These are phyloP conservation scores for Schizotus pectinicornis DNA, from an alignment of 2,888 invertebrate species.

Conservation along the genomic window DNA sequence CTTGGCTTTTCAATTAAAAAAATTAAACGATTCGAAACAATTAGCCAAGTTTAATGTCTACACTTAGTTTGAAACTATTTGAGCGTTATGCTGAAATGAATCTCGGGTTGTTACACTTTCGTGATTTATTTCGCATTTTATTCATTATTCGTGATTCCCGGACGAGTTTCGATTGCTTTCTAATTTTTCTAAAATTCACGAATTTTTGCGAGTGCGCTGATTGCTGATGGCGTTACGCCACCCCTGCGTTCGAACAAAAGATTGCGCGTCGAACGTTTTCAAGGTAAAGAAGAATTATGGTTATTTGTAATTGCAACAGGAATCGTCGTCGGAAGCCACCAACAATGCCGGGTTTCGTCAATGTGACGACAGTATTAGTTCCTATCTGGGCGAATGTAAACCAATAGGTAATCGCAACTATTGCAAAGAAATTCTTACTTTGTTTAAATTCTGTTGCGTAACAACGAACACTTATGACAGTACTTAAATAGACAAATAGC, in stretches of 20 bases:
- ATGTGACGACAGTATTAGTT: constrained; percentile 3
- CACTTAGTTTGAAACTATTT: background rate
- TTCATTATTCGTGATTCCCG: constrained; percentile 27
- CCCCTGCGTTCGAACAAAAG: constrained; percentile 7
- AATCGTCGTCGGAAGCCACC: constrained; percentile 2
- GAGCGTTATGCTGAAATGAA: constrained; percentile 20
- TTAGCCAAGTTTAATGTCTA: too few relatives aligned
- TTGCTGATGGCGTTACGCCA: background rate
- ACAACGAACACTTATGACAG: too few relatives aligned
- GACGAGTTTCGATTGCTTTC: constrained; percentile 29
- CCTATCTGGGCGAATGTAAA: too few relatives aligned
- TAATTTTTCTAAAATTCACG: constrained; percentile 17
- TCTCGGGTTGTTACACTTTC: constrained; percentile 32
- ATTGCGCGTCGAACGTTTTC: constrained; percentile 1
- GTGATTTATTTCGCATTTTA: constrained; percentile 34
- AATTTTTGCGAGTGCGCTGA: constrained; percentile 5
- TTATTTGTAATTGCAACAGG: constrained; percentile 21
- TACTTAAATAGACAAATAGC: too few relatives aligned
- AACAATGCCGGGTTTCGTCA: constrained; percentile 18
- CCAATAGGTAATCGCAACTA: too few relatives aligned
- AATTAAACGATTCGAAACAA: too few relatives aligned
- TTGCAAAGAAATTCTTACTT: too few relatives aligned
- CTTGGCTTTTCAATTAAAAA: background rate
- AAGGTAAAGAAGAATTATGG: constrained; percentile 14
- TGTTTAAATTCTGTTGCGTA: too few relatives aligned